Percentiles rank a stretch among this genome's conserved stretches.
Conservation (phyloP, 2,113 vertebrate genomes). For the Myrmophylax atrothorax region DNA sequence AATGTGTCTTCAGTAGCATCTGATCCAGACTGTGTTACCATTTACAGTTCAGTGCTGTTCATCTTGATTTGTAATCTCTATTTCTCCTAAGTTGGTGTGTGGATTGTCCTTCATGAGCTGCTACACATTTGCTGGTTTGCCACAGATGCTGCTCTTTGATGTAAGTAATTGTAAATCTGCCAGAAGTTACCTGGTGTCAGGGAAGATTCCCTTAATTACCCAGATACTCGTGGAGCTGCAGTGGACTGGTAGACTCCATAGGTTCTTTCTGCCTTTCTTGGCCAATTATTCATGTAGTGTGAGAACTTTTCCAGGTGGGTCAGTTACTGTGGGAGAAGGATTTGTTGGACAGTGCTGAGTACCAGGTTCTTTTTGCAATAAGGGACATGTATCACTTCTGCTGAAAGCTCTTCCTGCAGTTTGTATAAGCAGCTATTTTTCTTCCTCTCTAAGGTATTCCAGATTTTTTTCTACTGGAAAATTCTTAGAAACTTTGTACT, state of each 20-base stretch:
- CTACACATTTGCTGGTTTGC: not conserved
- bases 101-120: not conserved
- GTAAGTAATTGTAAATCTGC: not conserved
- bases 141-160: not conserved
- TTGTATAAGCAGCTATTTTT: not conserved
- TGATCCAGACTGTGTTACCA: not conserved
- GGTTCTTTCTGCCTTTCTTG: not conserved
- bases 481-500: not conserved
- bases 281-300: not conserved
- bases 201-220: not conserved
- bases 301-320: not conserved
- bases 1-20: not conserved
- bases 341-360: rapidly evolving
- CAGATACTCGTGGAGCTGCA: not conserved
- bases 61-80: not conserved
- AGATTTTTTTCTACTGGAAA: not conserved
- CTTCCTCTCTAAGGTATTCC: not conserved
- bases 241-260: not conserved
- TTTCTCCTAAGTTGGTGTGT: not conserved
- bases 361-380: not conserved
- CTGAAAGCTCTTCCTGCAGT: not conserved
- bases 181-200: not conserved
- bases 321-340: not conserved
- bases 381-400: not conserved
- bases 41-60: not conserved